Evolutionary conservation across 1,140 invertebrate species (phyloP).

Genomic region (Mamestra configurata): DNA sequence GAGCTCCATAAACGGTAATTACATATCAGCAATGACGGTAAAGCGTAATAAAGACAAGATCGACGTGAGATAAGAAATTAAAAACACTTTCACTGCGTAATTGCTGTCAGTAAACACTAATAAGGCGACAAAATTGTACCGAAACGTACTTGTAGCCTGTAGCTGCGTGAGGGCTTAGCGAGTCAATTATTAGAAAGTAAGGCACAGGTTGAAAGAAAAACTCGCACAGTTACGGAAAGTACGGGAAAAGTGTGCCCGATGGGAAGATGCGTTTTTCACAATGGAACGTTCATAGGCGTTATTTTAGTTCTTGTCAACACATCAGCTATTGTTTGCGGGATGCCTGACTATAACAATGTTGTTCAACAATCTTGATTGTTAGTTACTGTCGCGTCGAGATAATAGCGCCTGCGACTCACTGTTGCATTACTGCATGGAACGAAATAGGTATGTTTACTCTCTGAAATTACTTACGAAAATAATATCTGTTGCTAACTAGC

Average conservation of each 20-base stretch:
- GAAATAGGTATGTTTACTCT: conserved; percentile 1
- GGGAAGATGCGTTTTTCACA: conserved; percentile 60
- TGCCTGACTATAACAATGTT: conserved; percentile 40
- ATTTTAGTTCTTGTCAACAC: conserved; percentile 40
- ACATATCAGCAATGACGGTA: conserved; percentile 31
- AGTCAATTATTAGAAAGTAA: conserved; percentile 61
- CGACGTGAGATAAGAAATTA: conserved; percentile 70
- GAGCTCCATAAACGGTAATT: conserved; percentile 43
- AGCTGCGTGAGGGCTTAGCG: conserved; percentile 40
- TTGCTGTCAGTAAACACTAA: conserved; percentile 71
- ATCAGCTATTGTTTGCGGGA: conserved; percentile 42
- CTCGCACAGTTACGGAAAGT: conserved; percentile 59
- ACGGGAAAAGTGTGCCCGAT: conserved; percentile 55
- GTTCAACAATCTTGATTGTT: conserved; percentile 46
- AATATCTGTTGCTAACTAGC: background rate
- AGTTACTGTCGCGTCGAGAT: conserved; percentile 22
- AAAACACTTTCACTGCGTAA: conserved; percentile 81
- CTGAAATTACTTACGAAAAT: conserved; percentile 24
- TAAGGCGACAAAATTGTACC: conserved; percentile 66
- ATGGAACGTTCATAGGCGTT: conserved; percentile 18
- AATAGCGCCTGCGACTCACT: conserved; percentile 11
- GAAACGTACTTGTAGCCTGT: background rate
- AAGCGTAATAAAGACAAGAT: conserved; percentile 62
- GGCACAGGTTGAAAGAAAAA: conserved; percentile 54
- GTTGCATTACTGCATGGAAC: conserved; percentile 19